Conservation (phyloP, 2,797 vertebrate genomes). For the Ispidina picta region DNA sequence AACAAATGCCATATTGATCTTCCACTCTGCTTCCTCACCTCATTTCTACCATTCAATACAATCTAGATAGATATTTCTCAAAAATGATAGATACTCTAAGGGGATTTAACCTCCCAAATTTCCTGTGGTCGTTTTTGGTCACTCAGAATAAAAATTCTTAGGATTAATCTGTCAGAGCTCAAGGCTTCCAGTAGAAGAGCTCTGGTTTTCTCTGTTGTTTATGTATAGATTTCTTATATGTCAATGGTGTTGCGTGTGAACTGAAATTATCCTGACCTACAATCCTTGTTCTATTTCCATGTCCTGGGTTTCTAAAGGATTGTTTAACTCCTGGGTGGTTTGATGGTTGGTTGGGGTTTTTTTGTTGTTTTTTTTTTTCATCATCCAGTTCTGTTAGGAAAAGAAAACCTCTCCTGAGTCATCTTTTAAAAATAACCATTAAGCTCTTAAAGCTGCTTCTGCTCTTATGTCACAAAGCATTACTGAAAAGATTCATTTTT, state of each 20-base stretch:
- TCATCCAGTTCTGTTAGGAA: neutral
- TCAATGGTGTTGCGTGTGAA: conserved; percentile 12
- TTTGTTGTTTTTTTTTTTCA: neutral
- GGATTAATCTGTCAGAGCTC: neutral
- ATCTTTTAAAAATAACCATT: conserved; percentile 43
- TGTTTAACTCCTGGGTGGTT: neutral
- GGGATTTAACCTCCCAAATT: neutral
- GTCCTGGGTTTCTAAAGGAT: conserved; percentile 28
- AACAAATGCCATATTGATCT: conserved; percentile 13
- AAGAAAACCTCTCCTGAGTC: conserved; percentile 39
- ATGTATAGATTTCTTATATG: conserved; percentile 6
- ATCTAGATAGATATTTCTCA: neutral
- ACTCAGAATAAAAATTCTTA: neutral
- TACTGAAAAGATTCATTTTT: conserved; percentile 53
- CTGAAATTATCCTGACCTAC: conserved; percentile 61
- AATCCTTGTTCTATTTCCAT: conserved; percentile 56
- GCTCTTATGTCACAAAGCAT: conserved; percentile 37
- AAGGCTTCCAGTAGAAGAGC: neutral
- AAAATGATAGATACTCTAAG: neutral
- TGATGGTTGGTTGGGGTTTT: too few relatives aligned
- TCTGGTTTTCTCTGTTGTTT: neutral
- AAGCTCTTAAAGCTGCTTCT: conserved; percentile 27
- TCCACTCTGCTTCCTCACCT: neutral
- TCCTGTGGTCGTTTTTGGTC: neutral
- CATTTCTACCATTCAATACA: neutral